A percentile compares a stretch with the other conserved stretches of the same genome.
Evolutionary conservation across 1,140 invertebrate genomes (phyloP).

Genomic region (Drosophila ohnishii): DNA sequence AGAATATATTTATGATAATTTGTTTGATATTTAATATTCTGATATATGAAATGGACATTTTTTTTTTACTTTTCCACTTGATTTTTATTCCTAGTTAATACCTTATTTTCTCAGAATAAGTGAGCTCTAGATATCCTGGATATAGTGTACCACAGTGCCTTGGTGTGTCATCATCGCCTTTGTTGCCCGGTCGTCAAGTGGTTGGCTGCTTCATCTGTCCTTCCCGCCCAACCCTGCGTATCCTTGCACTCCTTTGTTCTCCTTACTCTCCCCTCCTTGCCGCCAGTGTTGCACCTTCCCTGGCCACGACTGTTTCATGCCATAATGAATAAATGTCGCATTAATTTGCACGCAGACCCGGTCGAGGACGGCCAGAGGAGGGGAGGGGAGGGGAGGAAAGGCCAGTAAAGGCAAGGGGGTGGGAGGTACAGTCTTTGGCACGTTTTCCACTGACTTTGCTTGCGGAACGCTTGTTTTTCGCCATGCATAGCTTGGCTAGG

Average conservation of each 20-base stretch:
- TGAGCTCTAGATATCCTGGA: background rate
- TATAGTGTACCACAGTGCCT: slow-evolving; percentile 17
- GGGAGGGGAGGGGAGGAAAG: background rate
- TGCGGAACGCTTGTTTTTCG: slow-evolving; percentile 49
- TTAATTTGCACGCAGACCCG: slow-evolving; percentile 70
- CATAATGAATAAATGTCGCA: slow-evolving; percentile 77
- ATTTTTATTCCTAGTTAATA: background rate
- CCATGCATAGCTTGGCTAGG: slow-evolving; percentile 30
- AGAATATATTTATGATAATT: too few species aligned
- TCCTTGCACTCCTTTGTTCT: slow-evolving; percentile 20
- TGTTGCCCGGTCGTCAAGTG: slow-evolving; percentile 53
- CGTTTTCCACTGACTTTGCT: slow-evolving; percentile 48
- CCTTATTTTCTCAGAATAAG: background rate
- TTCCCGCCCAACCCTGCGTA: background rate
- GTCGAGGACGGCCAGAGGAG: background rate
- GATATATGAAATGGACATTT: background rate
- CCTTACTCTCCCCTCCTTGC: too few species aligned
- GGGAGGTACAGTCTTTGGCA: slow-evolving; percentile 26
- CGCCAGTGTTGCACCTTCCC: background rate
- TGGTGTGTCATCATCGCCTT: slow-evolving; percentile 40
- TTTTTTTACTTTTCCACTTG: background rate
- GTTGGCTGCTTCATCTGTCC: slow-evolving; percentile 41
- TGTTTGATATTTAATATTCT: too few species aligned
- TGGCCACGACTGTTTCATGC: slow-evolving; percentile 45
- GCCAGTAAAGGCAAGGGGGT: background rate